Percentiles rank a stretch among this genome's conserved stretches.
Evolutionary conservation across 2,797 vertebrate genomes (phyloP).

Genomic region (Paedocypris micromegethes): DNA sequence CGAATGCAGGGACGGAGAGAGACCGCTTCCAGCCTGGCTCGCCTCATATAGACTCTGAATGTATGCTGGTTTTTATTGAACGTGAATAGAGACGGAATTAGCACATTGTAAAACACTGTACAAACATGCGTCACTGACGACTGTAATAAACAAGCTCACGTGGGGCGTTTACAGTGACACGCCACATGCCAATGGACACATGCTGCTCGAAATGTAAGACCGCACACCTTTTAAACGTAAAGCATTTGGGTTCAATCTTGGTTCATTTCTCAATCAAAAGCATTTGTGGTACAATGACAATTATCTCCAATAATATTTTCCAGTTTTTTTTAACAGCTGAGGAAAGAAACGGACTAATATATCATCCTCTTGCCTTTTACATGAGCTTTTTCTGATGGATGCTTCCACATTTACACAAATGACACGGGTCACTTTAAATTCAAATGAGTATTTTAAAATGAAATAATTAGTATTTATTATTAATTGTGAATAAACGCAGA

Average conservation of each 20-base stretch:
- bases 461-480: no score
- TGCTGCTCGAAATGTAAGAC: slow-evolving; percentile 18
- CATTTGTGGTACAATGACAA: no score
- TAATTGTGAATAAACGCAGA: no score
- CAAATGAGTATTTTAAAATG: no score
- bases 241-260: slow-evolving; percentile 34
- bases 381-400: no score
- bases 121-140: background rate
- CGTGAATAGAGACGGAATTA: slow-evolving; percentile 8
- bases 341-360: no score
- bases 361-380: no score
- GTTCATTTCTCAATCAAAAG: no score
- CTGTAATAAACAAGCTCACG: background rate
- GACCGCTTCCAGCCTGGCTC: slow-evolving; percentile 90
- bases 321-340: no score
- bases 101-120: slow-evolving; percentile 12
- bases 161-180: slow-evolving; percentile 22
- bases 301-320: no score
- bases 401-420: no score
- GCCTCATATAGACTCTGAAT: slow-evolving; percentile 77
- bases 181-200: slow-evolving; percentile 6
- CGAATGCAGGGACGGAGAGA: slow-evolving; percentile 73
- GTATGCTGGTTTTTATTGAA: background rate
- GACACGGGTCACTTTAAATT: no score
- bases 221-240: slow-evolving; percentile 9